Base-by-base conservation (phyloP, 2,888 invertebrate genomes). In the Papilio gigon region DNA sequence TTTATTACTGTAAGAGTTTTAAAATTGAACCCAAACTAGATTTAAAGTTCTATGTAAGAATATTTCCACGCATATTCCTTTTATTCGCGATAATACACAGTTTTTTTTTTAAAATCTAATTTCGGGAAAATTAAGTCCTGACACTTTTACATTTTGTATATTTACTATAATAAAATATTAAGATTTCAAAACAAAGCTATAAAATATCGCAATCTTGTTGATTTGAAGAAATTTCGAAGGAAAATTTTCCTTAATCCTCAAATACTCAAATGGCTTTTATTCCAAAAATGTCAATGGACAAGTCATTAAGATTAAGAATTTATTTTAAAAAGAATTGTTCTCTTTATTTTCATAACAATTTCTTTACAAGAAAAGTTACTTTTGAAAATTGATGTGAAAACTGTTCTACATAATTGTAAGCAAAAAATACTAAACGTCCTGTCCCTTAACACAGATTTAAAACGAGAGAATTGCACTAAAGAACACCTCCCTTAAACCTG, bases 1-100 rank as follows among this genome's bases (percentile, higher is more conserved):
- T 63, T 63, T 50, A 63, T 50, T 47, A 63, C 63, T 47, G 47
- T 63, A 30, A 50, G 25, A 35, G 50, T 35, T 63, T 14, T 50
- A 50, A 50, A 50, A 50, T 47, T 50, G 35, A n/a, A 22, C 11
- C 11, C n/a, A 11, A 40, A 37, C 6, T 9, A 35, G 35, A n/a
- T 40, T 60, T 22, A 8, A 60, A 60, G 40, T 40, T 60, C 30
- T 40, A 11, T 11, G 20, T 14, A 25, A 25, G 5, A 12, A 8
- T 22, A 40, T 25, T 50, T 5, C 8, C n/a, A n/a, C n/a, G 27
- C 25, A 22, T 35, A 25, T 14, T 25, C 2, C 25, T 60, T 25
- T 22, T 40, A 9, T 37, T 59, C 11, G n/a, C 17, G 0, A 30
- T 33, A 20, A 20, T 1, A 59, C 11, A 58, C 11, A 59, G 40